Conservation (phyloP, 2,797 vertebrate genomes). For the Pteropus rufus region DNA sequence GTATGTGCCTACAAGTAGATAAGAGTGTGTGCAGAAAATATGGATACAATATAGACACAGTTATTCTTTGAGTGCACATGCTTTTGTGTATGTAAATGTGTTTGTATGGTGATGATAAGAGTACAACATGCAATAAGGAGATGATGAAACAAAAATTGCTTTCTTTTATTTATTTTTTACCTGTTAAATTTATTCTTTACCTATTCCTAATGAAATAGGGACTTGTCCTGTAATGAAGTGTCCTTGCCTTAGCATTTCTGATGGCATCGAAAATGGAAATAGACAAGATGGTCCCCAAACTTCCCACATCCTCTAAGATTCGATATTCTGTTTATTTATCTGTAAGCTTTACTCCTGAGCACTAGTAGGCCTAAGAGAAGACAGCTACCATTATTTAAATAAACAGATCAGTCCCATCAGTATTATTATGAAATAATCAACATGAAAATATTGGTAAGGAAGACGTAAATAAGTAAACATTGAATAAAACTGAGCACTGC, state of each 20-base stretch:
- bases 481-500: conserved; percentile 18
- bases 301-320: not conserved
- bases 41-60: rapidly evolving
- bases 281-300: not conserved
- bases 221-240: not conserved
- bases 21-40: not conserved
- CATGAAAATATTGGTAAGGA: conserved; percentile 14
- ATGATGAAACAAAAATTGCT: not conserved
- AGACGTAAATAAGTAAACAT: not conserved
- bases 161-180: not conserved
- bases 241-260: not conserved
- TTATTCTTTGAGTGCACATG: not conserved
- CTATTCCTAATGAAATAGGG: not conserved
- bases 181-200: not conserved
- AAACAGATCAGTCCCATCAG: not conserved
- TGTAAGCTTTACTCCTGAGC: not conserved
- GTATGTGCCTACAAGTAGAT: not conserved
- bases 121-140: not conserved
- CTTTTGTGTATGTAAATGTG: not conserved
- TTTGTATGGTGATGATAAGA: not conserved
- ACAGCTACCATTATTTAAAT: not conserved
- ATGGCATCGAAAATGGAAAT: not conserved
- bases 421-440: conserved; percentile 28
- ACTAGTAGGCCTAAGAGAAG: not conserved
- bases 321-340: not conserved